Base-by-base conservation (phyloP, 1,140 invertebrate genomes). In the Polypedilum pembai region DNA sequence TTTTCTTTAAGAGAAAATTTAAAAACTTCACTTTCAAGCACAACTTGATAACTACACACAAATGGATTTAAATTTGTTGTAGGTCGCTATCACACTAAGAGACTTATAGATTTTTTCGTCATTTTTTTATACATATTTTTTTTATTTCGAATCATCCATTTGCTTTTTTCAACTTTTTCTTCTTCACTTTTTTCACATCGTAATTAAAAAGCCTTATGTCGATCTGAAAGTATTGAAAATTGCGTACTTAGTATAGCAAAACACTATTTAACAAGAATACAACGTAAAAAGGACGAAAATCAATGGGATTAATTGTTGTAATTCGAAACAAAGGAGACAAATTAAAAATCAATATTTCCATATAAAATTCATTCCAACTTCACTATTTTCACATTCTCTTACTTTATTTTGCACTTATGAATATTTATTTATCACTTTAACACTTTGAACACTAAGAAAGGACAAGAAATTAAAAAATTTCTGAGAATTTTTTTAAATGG, bases 31-130 rank as follows among this genome's bases (percentile, higher is more conserved):
- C 65, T 21, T 18, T 69, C 18, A 18, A 69, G 24, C 65, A 21
- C 65, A 69, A 18, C 3, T 21, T 20, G 8, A 20, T 69, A 10
- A 20, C 8, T 69, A 69, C 20, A 21, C 65, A 20, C 17, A 69
- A 69, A 18, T 69, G 65, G 17, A 10, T 18, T 56, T 56, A 17
- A 18, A 8, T 69, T 69, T 69, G 65, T 18, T 69, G 65, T 18
- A 20, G 18, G 5, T 69, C 18, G 65, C 17, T 69, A 69, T 69
- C 65, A 69, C 65, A 69, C 65, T 69, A 20, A 18, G 65, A 21
- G 65, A 69, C 65, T 69, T 69, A 69, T 69, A 18, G 65, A 69
- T 69, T 69, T 69, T 69, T 69, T 69, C 65, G 65, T 69, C 65
- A 56, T 56, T 56, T 56, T 56, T 56, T 56, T 56, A 56, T 69